Evolutionary conservation across 2,797 vertebrate species (phyloP), one percentile per base, ranked within the genome.

Genomic region (Gephyroberyx darwinii): DNA sequence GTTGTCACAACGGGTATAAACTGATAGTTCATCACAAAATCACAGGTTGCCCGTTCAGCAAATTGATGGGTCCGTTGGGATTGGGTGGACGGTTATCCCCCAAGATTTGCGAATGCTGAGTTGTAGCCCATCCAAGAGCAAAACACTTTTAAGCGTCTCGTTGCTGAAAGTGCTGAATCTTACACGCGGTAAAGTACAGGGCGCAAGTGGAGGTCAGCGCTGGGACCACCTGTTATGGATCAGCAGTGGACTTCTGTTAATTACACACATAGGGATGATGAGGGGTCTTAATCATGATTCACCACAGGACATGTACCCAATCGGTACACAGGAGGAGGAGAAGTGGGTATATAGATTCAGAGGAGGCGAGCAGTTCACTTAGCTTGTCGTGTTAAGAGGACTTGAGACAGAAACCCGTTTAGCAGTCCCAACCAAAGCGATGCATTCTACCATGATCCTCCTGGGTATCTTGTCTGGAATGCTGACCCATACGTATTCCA

Each of bases 121-220:
- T 65, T 81, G 66, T 50, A 50, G 71, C 53, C 8, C 65, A 50
- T 80, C 51, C 68, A 68, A 65, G 61, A 73, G 65, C 76, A 87
- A 88, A 87, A 85, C 88, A 87, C 51, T 51, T 78, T 62, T 77
- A 73, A 66, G 82, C 53, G 74, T 78, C 80, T 87, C 48, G 69
- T 84, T 79, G 76, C 56, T 79, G 69, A 91, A 92, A 91, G 76
- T 91, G 90, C 90, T 92, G 91, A 92, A 86, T 86, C 80, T 74
- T 33, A 54, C 41, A 39, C 1, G 56, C 6, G 33, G 55, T 79
- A 89, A 69, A 92, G 62, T 87, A 87, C 79, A 81, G 88, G 65
- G 78, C 74, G 19, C 60, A 57, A 64, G 60, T 77, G 58, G 78
- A 83, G 89, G 82, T 86, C 83, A 88, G 81, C 84, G 71, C 70